These are phyloP conservation scores for Pomatostomus ruficeps DNA, from an alignment of 2,113 vertebrate species.

Conservation along the genomic window DNA sequence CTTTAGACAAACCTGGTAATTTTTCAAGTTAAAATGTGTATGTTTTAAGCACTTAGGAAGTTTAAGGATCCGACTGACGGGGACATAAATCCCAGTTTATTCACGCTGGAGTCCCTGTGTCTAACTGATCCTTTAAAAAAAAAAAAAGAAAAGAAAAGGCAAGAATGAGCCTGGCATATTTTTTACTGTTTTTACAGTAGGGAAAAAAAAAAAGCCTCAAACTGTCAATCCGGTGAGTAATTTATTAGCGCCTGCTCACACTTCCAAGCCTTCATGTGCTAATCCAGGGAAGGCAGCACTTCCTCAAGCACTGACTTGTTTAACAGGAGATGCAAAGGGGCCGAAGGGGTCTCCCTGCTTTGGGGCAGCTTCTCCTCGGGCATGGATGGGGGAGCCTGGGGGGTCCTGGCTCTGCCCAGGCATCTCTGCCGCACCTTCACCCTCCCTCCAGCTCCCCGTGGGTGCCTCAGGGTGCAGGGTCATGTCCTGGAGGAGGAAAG, in stretches of 20 bases:
- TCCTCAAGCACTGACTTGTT: fast-evolving
- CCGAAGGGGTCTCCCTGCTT: fast-evolving
- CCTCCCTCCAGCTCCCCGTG: not conserved
- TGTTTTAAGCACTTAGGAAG: slow-evolving; percentile 56
- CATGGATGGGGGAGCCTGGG: fast-evolving
- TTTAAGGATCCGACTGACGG: slow-evolving; percentile 40
- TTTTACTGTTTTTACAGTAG: slow-evolving; percentile 38
- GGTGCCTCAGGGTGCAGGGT: not conserved
- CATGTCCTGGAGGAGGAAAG: no score
- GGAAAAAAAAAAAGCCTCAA: not conserved
- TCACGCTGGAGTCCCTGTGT: slow-evolving; percentile 21
- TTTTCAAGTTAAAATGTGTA: slow-evolving; percentile 63
- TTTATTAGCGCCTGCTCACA: not conserved
- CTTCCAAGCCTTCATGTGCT: not conserved
- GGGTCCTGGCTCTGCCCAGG: not conserved
- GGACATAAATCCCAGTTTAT: slow-evolving; percentile 44
- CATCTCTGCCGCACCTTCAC: not conserved
- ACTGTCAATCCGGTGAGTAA: slow-evolving; percentile 2
- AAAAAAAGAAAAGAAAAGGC: not conserved
- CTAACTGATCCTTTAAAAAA: not conserved
- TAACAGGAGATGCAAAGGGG: not conserved
- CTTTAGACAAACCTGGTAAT: slow-evolving; percentile 67
- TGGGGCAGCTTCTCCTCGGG: not conserved
- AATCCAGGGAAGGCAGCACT: not conserved
- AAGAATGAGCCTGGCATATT: not conserved